These are phyloP conservation scores for Chrysomela aeneicollis DNA, from an alignment of 2,888 invertebrate genomes.

Conservation along the genomic window DNA sequence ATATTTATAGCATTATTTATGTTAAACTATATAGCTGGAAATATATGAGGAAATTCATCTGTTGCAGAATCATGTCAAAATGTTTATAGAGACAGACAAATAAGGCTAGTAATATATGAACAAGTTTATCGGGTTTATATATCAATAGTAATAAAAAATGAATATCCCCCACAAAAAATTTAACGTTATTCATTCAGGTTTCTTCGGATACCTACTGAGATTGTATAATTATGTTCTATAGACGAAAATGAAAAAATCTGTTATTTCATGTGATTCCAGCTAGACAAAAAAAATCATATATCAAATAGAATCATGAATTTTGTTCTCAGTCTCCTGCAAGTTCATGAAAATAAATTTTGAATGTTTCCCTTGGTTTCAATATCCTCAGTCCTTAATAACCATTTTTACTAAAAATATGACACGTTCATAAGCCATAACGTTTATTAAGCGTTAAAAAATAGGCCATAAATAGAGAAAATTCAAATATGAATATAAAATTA, in stretches of 20 bases:
- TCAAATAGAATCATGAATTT: conserved; percentile 53
- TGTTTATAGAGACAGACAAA: no score
- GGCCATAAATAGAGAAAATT: neutral
- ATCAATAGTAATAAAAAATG: no score
- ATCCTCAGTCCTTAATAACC: neutral
- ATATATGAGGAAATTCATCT: neutral
- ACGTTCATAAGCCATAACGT: neutral
- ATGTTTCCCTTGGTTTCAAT: conserved; percentile 37
- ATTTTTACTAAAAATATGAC: neutral
- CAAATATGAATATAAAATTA: neutral
- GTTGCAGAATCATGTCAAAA: neutral
- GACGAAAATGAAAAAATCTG: conserved; percentile 12
- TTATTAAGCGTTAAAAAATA: conserved; percentile 1
- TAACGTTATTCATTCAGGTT: no score
- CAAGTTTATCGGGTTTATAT: no score
- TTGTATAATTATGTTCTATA: neutral
- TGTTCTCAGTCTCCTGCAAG: conserved; percentile 57
- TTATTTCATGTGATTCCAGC: neutral
- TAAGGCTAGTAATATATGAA: no score
- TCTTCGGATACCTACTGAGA: no score
- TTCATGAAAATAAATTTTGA: conserved; percentile 57
- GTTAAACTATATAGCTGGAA: conserved; percentile 38
- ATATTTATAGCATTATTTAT: conserved; percentile 51
- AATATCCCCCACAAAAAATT: no score
- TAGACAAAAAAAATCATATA: conserved; percentile 39